These are phyloP conservation scores for Lasius fuliginosus DNA, from an alignment of 2,888 invertebrate genomes.

Conservation along the genomic window DNA sequence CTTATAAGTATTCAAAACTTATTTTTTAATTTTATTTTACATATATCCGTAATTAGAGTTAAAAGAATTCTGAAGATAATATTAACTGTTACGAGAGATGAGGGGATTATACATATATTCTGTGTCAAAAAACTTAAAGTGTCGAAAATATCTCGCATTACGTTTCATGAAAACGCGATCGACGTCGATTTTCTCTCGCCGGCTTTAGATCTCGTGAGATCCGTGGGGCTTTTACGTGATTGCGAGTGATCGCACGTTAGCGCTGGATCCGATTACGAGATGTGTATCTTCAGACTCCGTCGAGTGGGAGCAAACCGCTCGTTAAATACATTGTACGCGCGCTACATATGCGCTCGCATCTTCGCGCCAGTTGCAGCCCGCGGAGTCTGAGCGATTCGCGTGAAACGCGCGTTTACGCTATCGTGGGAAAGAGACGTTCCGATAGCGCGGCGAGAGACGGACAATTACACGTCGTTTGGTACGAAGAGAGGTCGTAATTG, in stretches of 20 bases:
- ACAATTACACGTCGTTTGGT: slow-evolving; percentile 59
- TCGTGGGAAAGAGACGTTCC: slow-evolving; percentile 68
- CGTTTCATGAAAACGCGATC: background rate
- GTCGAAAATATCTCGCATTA: background rate
- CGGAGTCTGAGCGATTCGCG: slow-evolving; percentile 17
- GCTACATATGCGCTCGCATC: background rate
- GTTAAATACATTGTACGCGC: slow-evolving; percentile 50
- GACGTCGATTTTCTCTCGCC: background rate
- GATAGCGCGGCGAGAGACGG: slow-evolving; percentile 28
- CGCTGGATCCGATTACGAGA: slow-evolving; percentile 61
- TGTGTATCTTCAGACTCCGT: slow-evolving; percentile 26
- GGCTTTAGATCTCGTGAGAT: background rate
- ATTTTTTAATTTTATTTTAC: background rate
- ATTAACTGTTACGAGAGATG: background rate
- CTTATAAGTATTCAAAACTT: too few relatives aligned
- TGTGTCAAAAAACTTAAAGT: background rate
- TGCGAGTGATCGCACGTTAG: slow-evolving; percentile 50
- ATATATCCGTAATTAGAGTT: background rate
- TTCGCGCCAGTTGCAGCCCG: background rate
- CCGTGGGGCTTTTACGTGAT: slow-evolving; percentile 33
- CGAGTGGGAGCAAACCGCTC: slow-evolving; percentile 36
- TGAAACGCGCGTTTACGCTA: slow-evolving; percentile 48
- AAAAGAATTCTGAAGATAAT: background rate
- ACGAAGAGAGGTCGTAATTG: slow-evolving; percentile 56
- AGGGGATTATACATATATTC: background rate